These are phyloP conservation scores for Hystrix brachyura DNA, from an alignment of 2,113 vertebrate genomes.

Conservation along the genomic window DNA sequence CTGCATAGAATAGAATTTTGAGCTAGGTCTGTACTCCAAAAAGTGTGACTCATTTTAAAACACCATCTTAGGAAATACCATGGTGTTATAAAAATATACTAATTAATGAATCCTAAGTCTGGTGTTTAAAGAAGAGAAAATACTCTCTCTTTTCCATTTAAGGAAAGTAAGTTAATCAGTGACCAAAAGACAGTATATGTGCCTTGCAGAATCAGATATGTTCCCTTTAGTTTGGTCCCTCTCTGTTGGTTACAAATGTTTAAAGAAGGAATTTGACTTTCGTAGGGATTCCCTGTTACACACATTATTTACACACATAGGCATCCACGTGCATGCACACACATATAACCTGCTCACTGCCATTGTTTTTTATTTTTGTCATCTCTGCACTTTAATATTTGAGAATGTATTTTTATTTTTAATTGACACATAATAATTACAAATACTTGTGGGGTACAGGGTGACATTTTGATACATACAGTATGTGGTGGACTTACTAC, in stretches of 20 bases:
- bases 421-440: neutral
- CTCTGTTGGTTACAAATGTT: neutral
- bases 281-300: slow-evolving; percentile 9
- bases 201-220: neutral
- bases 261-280: slow-evolving; percentile 21
- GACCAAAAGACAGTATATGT: neutral
- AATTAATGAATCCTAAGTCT: neutral
- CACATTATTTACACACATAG: neutral
- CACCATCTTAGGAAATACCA: neutral
- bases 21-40: neutral
- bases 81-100: neutral
- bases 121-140: slow-evolving; percentile 49
- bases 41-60: neutral
- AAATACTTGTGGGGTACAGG: too few relatives aligned
- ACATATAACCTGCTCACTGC: neutral
- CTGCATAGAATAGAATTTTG: neutral
- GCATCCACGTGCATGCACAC: neutral
- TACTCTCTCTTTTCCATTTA: neutral
- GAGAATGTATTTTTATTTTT: neutral
- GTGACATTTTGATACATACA: neutral
- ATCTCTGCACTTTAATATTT: neutral
- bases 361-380: neutral
- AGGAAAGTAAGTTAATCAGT: slow-evolving; percentile 27
- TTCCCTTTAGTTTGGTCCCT: neutral
- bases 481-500: too few relatives aligned